Percentiles rank a stretch among this genome's conserved stretches.
Evolutionary conservation across 2,113 vertebrate genomes (phyloP).

Genomic region (Panthera uncia): DNA sequence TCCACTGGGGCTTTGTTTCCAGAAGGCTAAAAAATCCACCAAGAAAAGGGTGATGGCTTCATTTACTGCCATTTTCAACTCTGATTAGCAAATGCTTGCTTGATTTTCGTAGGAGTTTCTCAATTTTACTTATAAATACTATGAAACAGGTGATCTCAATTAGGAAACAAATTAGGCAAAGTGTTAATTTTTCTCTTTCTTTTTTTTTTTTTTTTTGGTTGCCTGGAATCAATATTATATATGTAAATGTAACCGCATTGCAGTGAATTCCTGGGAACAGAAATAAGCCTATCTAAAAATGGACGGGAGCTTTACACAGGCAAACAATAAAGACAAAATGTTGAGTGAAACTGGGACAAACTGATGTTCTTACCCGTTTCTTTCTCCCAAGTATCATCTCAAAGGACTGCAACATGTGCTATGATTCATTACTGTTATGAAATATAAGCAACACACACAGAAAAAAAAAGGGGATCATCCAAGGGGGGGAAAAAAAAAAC

Average conservation of each 20-base stretch:
- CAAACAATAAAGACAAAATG: conserved; percentile 41
- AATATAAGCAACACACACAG: neutral
- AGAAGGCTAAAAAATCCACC: neutral
- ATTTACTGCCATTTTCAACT: conserved; percentile 7
- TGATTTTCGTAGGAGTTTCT: conserved; percentile 49
- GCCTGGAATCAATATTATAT: conserved; percentile 59
- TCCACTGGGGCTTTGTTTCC: neutral
- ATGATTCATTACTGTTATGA: conserved; percentile 27
- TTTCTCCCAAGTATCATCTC: neutral
- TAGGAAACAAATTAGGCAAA: conserved; percentile 58
- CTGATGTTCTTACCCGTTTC: neutral
- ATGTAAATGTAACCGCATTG: conserved; percentile 46
- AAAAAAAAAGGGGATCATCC: neutral
- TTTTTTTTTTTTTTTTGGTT: neutral
- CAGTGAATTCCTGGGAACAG: conserved; percentile 44
- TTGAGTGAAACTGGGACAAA: neutral
- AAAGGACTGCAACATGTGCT: neutral
- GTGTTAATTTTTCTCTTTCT: neutral
- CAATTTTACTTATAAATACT: conserved; percentile 66
- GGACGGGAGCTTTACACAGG: neutral
- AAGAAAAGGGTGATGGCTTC: conserved; percentile 40
- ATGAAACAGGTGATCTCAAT: conserved; percentile 58
- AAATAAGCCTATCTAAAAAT: conserved; percentile 60
- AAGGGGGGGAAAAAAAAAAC: neutral
- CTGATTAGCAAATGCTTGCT: conserved; percentile 56